Percentiles rank a stretch among this genome's conserved stretches.
phyloP scores from a whole-genome alignment of 2,888 invertebrate genomes.

The Pyrocoelia pectoralis region DNA sequence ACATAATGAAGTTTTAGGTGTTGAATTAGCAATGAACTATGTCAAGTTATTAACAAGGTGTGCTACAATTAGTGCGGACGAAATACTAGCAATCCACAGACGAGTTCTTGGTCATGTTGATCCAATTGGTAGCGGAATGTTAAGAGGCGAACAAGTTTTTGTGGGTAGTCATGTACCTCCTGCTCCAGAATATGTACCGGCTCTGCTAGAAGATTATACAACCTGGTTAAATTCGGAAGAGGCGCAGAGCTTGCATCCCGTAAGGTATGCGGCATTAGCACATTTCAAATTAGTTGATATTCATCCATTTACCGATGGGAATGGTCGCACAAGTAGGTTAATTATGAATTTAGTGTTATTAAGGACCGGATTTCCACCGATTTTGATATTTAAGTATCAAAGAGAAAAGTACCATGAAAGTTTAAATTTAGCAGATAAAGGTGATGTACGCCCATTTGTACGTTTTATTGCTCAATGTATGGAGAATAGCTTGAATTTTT shows the following conservation, averaged over 20 bases:
- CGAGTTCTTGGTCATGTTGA: conserved; percentile 95
- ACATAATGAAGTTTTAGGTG: conserved; percentile 94
- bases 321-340: conserved; percentile 93
- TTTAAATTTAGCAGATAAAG: conserved; percentile 89
- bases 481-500: conserved; percentile 86
- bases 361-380: conserved; percentile 95
- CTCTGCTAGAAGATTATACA: conserved; percentile 87
- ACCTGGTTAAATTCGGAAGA: conserved; percentile 92
- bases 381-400: conserved; percentile 90
- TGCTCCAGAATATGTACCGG: conserved; percentile 80
- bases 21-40: conserved; percentile 95
- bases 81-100: conserved; percentile 91
- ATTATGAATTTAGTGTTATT: conserved; percentile 96
- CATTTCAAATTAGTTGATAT: conserved; percentile 97
- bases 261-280: conserved; percentile 91
- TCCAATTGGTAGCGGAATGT: conserved; percentile 88
- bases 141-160: conserved; percentile 90
- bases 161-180: conserved; percentile 96
- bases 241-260: conserved; percentile 86
- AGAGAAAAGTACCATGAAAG: conserved; percentile 86
- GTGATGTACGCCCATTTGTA: conserved; percentile 94
- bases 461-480: conserved; percentile 95
- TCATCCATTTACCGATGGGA: conserved; percentile 97
- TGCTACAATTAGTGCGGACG: conserved; percentile 80
- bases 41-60: conserved; percentile 82